Percentiles rank a stretch among this genome's conserved stretches.
These are phyloP conservation scores for Megaptera novaeangliae DNA, from an alignment of 2,113 vertebrate genomes.

Conservation along the genomic window DNA sequence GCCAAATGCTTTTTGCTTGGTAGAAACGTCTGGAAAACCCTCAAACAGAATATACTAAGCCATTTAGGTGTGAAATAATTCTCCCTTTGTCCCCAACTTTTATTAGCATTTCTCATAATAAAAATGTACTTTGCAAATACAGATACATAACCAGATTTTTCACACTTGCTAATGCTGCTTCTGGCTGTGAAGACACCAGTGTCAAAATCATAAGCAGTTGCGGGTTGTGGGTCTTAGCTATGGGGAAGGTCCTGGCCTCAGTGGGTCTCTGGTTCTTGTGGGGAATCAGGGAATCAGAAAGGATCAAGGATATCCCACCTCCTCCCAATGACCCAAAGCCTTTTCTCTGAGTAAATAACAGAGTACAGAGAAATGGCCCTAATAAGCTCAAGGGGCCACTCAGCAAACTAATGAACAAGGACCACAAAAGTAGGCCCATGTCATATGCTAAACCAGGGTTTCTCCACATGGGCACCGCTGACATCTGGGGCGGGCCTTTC, in stretches of 20 bases:
- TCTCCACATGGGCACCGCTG: background rate
- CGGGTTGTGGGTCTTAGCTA: background rate
- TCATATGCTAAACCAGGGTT: background rate
- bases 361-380: background rate
- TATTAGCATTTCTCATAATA: constrained; percentile 7
- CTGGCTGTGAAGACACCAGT: background rate
- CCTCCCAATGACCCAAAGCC: background rate
- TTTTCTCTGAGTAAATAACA: background rate
- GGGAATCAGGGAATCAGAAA: background rate
- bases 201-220: background rate
- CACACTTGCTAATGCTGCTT: background rate
- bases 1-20: background rate
- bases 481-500: background rate
- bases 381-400: background rate
- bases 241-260: background rate
- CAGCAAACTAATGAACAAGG: background rate
- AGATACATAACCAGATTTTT: background rate
- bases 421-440: background rate
- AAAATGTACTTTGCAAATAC: background rate
- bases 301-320: background rate
- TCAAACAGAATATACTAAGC: background rate
- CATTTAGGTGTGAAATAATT: constrained; percentile 4
- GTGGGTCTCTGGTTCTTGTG: background rate
- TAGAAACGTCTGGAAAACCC: background rate
- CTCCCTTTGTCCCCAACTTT: background rate